Evolutionary conservation across 30 jellyfish, hydroid and myxozoan species (phyloP).

Genomic region (Hydra vulgaris): DNA sequence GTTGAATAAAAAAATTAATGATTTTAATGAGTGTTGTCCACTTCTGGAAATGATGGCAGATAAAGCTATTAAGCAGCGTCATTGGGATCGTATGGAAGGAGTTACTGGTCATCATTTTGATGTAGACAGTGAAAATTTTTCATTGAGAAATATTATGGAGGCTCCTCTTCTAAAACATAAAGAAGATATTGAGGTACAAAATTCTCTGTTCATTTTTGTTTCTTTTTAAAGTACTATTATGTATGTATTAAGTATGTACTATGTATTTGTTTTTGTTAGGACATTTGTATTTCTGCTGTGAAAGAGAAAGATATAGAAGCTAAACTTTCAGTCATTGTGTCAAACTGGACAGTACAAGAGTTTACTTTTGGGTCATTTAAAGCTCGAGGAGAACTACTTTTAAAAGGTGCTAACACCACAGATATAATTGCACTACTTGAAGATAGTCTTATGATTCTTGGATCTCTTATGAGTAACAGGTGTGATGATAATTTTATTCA

Average conservation of each 20-base stretch:
- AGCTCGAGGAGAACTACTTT: constrained; percentile 71
- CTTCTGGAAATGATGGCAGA: constrained; percentile 90
- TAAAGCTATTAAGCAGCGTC: constrained; percentile 91
- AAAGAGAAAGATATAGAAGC: constrained; percentile 98
- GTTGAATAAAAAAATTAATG: constrained; percentile 81
- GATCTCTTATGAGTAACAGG: constrained; percentile 96
- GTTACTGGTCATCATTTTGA: constrained; percentile 81
- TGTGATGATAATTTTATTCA: background rate
- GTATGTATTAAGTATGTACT: too few species aligned
- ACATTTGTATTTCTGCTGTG: constrained; percentile 92
- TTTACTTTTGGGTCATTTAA: constrained; percentile 65
- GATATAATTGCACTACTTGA: constrained; percentile 80
- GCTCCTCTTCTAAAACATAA: constrained; percentile 70
- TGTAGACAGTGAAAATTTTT: constrained; percentile 74
- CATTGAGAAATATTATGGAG: constrained; percentile 92
- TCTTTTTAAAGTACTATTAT: too few species aligned
- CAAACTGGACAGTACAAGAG: constrained; percentile 83
- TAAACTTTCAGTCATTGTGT: constrained; percentile 63
- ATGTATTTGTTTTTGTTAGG: constrained; percentile 27
- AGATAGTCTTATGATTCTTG: constrained; percentile 96
- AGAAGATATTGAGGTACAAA: constrained; percentile 91
- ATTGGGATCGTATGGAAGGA: constrained; percentile 86
- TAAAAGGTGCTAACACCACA: constrained; percentile 80
- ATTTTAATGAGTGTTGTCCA: constrained; percentile 94
- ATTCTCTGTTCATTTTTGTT: background rate